Percentiles rank a stretch among this genome's conserved stretches.
Evolutionary conservation across 1,140 invertebrate genomes (phyloP).

Genomic region (Calosoma granatense): DNA sequence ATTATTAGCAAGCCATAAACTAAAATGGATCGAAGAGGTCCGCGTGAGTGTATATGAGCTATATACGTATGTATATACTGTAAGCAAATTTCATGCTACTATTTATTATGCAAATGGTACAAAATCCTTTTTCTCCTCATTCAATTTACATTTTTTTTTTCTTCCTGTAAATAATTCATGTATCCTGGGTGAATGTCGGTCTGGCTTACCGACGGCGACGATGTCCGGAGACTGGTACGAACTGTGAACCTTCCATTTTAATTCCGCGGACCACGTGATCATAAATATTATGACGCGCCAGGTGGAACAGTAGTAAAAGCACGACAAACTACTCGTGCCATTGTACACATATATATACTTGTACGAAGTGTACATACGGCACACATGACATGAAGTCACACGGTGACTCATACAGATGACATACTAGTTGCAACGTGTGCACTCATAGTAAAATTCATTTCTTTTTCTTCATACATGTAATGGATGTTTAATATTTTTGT

Average conservation of each 20-base stretch:
- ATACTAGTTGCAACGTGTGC: too few species aligned
- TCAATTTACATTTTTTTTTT: slow-evolving; percentile 21
- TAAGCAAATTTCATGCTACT: slow-evolving; percentile 15
- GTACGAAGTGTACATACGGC: too few species aligned
- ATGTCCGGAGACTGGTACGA: not conserved
- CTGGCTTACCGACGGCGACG: not conserved
- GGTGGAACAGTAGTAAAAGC: too few species aligned
- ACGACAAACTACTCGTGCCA: too few species aligned
- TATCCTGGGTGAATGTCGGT: not conserved
- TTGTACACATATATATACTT: too few species aligned
- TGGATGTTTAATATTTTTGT: too few species aligned
- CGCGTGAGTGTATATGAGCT: too few species aligned
- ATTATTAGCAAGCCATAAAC: not conserved
- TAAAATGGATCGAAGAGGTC: too few species aligned
- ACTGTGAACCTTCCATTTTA: not conserved
- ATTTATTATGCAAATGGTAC: slow-evolving; percentile 21
- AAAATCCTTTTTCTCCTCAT: slow-evolving; percentile 13
- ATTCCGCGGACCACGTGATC: not conserved
- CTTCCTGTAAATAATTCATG: slow-evolving; percentile 22
- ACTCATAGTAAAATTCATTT: too few species aligned
- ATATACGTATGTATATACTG: not conserved
- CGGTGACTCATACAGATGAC: too few species aligned
- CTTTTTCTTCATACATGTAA: too few species aligned
- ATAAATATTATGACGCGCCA: not conserved
- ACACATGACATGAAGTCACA: too few species aligned